Percentiles rank a stretch among this genome's conserved stretches.
These are phyloP conservation scores for Xylota segnis DNA, from an alignment of 2,888 invertebrate species.

Conservation along the genomic window DNA sequence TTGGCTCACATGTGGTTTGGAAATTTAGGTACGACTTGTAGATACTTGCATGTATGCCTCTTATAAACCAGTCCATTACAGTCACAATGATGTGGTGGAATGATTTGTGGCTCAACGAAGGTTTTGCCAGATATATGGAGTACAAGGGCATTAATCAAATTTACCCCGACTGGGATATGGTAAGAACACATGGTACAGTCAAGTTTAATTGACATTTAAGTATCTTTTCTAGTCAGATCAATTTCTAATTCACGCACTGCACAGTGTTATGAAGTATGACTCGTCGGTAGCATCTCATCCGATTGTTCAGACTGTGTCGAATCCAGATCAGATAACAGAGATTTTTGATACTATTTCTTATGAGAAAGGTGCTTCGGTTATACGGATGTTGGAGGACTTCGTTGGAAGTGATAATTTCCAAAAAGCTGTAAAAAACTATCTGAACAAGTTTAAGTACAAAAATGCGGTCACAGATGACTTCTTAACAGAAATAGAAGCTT, in stretches of 20 bases:
- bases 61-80: conserved; percentile 81
- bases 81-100: conserved; percentile 97
- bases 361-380: conserved; percentile 93
- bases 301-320: conserved; percentile 92
- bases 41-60: not conserved
- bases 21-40: conserved; percentile 88
- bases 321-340: conserved; percentile 95
- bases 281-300: conserved; percentile 93
- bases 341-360: conserved; percentile 96
- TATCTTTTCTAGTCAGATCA: conserved; percentile 88
- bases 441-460: conserved; percentile 88
- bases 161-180: conserved; percentile 92
- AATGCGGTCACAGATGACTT: conserved; percentile 93
- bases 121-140: conserved; percentile 95
- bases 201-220: not conserved
- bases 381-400: conserved; percentile 94
- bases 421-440: conserved; percentile 89
- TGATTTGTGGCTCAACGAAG: conserved; percentile 96
- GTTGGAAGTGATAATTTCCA: conserved; percentile 89
- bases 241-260: conserved; percentile 89
- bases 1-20: conserved; percentile 98
- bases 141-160: conserved; percentile 90
- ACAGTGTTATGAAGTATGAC: conserved; percentile 90
- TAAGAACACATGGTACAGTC: conserved; percentile 80
- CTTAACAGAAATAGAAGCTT: conserved; percentile 85